A percentile compares a stretch with the other conserved stretches of the same genome.
These are phyloP conservation scores for Brachypalpus laphriformis DNA, from an alignment of 2,888 invertebrate genomes.

Conservation along the genomic window DNA sequence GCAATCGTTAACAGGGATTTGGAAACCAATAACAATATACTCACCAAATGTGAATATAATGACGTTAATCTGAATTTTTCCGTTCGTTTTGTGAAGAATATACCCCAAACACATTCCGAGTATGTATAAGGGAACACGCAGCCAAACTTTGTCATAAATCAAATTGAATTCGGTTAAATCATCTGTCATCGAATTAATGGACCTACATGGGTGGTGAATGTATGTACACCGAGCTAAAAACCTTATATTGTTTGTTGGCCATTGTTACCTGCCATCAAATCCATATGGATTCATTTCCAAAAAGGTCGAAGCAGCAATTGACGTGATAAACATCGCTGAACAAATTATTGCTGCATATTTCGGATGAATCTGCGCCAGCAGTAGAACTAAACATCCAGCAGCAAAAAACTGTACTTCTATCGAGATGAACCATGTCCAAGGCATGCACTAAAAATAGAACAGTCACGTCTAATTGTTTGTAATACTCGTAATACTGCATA, in stretches of 20 bases:
- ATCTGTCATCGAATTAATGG: slow-evolving; percentile 78
- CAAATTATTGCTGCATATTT: slow-evolving; percentile 80
- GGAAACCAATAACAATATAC: not conserved
- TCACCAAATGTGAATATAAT: slow-evolving; percentile 76
- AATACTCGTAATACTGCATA: too few relatives aligned
- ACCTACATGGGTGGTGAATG: slow-evolving; percentile 26
- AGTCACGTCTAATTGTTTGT: not conserved
- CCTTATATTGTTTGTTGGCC: too few relatives aligned
- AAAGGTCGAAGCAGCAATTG: slow-evolving; percentile 84
- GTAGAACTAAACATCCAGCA: slow-evolving; percentile 86
- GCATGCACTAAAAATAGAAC: slow-evolving; percentile 87
- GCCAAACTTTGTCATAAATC: slow-evolving; percentile 89
- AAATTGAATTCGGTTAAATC: slow-evolving; percentile 86
- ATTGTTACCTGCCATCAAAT: slow-evolving; percentile 16
- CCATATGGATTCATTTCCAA: slow-evolving; percentile 76
- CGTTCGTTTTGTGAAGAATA: slow-evolving; percentile 86
- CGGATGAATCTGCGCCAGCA: slow-evolving; percentile 84
- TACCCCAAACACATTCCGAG: slow-evolving; percentile 90
- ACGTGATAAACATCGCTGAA: slow-evolving; percentile 81
- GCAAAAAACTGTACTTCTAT: slow-evolving; percentile 90
- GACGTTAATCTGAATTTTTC: slow-evolving; percentile 76
- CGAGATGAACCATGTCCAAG: slow-evolving; percentile 91
- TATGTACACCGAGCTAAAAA: too few relatives aligned
- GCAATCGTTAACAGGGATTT: not conserved
- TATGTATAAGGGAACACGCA: slow-evolving; percentile 89